Percentiles rank a stretch among this genome's conserved stretches.
Evolutionary conservation across 2,888 invertebrate species (phyloP).

Genomic region (Philereme vetulata): DNA sequence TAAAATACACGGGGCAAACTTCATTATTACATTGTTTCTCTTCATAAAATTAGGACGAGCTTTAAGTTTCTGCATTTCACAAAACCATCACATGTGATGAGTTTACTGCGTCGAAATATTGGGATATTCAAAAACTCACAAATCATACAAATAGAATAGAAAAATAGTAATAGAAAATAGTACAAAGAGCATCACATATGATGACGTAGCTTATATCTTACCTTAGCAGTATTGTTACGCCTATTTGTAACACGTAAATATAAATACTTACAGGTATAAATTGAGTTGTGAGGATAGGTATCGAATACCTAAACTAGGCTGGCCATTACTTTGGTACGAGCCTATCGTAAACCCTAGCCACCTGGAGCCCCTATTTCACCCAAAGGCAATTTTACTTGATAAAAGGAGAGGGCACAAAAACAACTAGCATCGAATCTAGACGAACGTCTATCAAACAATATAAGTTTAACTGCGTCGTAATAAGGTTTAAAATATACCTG

Average conservation of each 20-base stretch:
- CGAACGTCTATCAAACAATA: slow-evolving; percentile 7
- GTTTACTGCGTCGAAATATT: too few relatives aligned
- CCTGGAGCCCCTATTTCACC: slow-evolving; percentile 13
- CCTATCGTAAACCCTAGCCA: slow-evolving; percentile 9
- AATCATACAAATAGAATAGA: too few relatives aligned
- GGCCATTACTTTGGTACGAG: slow-evolving; percentile 13
- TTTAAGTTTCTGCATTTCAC: too few relatives aligned
- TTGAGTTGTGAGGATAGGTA: background rate
- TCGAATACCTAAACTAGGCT: slow-evolving; percentile 6
- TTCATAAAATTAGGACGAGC: too few relatives aligned
- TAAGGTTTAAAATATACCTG: slow-evolving; percentile 25
- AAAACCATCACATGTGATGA: too few relatives aligned
- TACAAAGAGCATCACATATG: too few relatives aligned
- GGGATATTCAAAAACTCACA: too few relatives aligned
- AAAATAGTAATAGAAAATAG: too few relatives aligned
- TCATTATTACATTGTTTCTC: too few relatives aligned
- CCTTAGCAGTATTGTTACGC: background rate
- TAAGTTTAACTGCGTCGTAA: slow-evolving; percentile 3
- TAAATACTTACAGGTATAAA: background rate
- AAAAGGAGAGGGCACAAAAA: slow-evolving; percentile 14
- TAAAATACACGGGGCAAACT: too few relatives aligned
- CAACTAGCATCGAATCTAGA: slow-evolving; percentile 25
- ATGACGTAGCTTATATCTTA: too few relatives aligned
- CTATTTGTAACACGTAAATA: background rate
- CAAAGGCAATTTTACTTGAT: slow-evolving; percentile 8